Conservation (phyloP, 2,888 invertebrate genomes). For the Acanthococcus lagerstroemiae region DNA sequence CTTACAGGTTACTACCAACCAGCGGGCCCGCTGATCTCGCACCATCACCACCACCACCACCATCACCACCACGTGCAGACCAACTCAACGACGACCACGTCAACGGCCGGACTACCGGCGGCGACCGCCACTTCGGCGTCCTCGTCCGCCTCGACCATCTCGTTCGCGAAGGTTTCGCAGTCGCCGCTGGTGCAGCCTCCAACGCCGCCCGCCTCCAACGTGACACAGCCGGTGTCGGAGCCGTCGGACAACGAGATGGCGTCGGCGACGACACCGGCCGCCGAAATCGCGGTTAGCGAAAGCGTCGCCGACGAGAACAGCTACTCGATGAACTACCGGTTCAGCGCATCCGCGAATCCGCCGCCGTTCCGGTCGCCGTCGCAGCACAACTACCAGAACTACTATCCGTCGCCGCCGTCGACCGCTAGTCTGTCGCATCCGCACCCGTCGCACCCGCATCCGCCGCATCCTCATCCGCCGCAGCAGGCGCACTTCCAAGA, state of each 20-base stretch:
- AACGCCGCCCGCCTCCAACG: conserved; percentile 42
- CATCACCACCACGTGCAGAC: conserved; percentile 40
- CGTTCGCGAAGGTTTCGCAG: conserved; percentile 14
- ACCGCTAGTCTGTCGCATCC: conserved; percentile 31
- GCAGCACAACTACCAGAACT: conserved; percentile 25
- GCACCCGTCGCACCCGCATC: conserved; percentile 34
- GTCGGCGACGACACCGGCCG: conserved; percentile 38
- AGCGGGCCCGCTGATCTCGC: conserved; percentile 77
- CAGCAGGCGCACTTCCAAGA: conserved; percentile 41
- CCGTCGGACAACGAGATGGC: conserved; percentile 41
- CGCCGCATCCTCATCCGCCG: conserved; percentile 22
- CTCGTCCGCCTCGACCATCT: conserved; percentile 40
- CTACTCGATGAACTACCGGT: conserved; percentile 42
- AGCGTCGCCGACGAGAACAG: conserved; percentile 38
- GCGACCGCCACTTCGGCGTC: conserved; percentile 41
- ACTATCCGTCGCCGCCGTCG: conserved; percentile 34
- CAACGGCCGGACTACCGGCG: conserved; percentile 23
- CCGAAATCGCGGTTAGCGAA: conserved; percentile 37
- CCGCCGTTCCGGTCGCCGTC: conserved; percentile 38
- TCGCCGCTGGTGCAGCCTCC: conserved; percentile 42
- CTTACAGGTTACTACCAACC: conserved; percentile 83
- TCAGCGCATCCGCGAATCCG: conserved; percentile 30
- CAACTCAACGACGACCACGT: conserved; percentile 5
- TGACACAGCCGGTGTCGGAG: conserved; percentile 41
- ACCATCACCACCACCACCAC: conserved; percentile 45